Base-by-base conservation (phyloP, 1,140 invertebrate genomes). In the Monochamus saltuarius region DNA sequence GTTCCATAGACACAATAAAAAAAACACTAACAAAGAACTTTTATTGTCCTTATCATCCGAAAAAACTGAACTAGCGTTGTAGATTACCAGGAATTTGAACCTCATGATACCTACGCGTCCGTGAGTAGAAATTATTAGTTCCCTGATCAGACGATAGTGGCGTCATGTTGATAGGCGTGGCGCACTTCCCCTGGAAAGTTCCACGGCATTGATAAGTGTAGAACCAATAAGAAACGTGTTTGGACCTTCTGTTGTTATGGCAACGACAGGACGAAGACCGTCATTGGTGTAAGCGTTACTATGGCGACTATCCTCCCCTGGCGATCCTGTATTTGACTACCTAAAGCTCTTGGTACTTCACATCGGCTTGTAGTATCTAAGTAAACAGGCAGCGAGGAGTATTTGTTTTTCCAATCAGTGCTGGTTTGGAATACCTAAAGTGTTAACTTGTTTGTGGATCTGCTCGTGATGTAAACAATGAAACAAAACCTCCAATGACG, bases 351-450 rank as follows among this genome's bases (percentile, higher is more conserved):
- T 67, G 72, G 75, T 77, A 77, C 75, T 77, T 75, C 74, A 77
- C 73, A 73, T 66, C 67, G 67, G 73, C 72, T 77, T 75, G 75
- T 76, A 77, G 75, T 77, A 77, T 77, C 75, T 77, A 76, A 75
- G 75, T 75, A 77, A 77, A 77, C 75, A 77, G 71, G 69, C 72
- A 67, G 69, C 73, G 66, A 73, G 73, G 73, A 75, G 74, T 77
- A 75, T 77, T 77, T 77, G 74, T 75, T 77, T 75, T 77, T 75
- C 72, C 75, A 77, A 77, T 77, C 74, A 77, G 75, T 77, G 75
- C 73, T 71, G 70, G 73, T 74, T 56, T 73, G 75, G 73, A 74
- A 76, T 75, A 73, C 73, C 74, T 74, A 76, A 75, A 75, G 74
- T 75, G 74, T 76, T 76, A 75, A 75, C 70, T 76, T 76, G 74